Evolutionary conservation across 1,140 invertebrate species (phyloP).

Genomic region (Harpegnathos saltator): DNA sequence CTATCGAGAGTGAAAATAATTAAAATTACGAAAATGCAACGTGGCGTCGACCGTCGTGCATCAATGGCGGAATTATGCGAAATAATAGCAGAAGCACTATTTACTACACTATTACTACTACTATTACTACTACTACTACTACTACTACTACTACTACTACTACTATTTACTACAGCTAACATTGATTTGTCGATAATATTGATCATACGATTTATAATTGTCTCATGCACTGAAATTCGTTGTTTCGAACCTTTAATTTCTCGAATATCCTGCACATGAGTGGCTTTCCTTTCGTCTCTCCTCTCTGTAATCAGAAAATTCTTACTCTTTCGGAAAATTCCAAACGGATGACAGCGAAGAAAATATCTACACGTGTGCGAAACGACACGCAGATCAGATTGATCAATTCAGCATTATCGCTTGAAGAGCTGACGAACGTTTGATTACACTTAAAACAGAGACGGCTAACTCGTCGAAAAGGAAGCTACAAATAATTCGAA

Average conservation of each 20-base stretch:
- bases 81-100: conserved; percentile 21
- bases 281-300: conserved; percentile 79
- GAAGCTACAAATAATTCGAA: conserved; percentile 3
- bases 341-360: conserved; percentile 48
- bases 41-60: conserved; percentile 33
- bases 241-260: conserved; percentile 84
- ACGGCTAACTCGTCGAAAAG: neutral
- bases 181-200: conserved; percentile 38
- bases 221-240: conserved; percentile 74
- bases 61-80: conserved; percentile 27
- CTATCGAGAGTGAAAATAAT: conserved; percentile 1
- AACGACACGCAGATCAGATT: neutral
- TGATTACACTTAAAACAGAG: too few species aligned
- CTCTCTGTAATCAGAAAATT: conserved; percentile 78
- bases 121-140: too few species aligned
- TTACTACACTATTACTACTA: conserved; percentile 35
- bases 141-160: too few species aligned
- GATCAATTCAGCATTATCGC: too few species aligned
- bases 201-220: conserved; percentile 45
- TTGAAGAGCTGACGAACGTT: too few species aligned
- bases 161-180: conserved; percentile 21
- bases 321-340: conserved; percentile 50
- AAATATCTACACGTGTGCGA: neutral
- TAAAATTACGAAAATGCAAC: conserved; percentile 22
- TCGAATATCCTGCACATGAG: conserved; percentile 82